A percentile compares a stretch with the other conserved stretches of the same genome.
Evolutionary conservation across 2,888 invertebrate species (phyloP).

Genomic region (Trilocha varians): DNA sequence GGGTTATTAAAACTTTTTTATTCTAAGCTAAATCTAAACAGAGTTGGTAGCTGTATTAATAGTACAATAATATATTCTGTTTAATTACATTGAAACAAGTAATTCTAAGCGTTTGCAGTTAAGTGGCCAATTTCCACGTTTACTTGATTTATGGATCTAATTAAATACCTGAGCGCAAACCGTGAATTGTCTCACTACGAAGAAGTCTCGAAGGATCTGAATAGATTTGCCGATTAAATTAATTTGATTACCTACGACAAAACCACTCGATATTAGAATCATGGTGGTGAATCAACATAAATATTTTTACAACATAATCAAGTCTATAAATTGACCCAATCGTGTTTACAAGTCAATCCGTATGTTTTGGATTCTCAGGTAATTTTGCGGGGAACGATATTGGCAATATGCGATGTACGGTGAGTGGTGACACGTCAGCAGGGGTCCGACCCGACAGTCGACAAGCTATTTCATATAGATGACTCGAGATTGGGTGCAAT

Average conservation of each 20-base stretch:
- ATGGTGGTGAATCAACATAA: no score
- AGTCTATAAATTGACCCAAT: no score
- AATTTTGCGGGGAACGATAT: slow-evolving; percentile 18
- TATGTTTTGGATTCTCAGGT: slow-evolving; percentile 18
- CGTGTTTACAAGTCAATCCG: not conserved
- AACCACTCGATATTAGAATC: not conserved
- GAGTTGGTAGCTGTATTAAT: no score
- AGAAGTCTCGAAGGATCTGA: not conserved
- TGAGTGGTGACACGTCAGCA: slow-evolving; percentile 26
- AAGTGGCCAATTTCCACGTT: slow-evolving; percentile 35
- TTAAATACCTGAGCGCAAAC: slow-evolving; percentile 51
- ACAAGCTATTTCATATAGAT: slow-evolving; percentile 15
- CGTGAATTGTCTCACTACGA: slow-evolving; percentile 41
- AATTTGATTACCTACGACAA: not conserved
- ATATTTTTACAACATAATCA: no score
- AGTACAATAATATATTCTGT: not conserved
- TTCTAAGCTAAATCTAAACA: no score
- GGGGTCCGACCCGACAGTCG: slow-evolving; percentile 14
- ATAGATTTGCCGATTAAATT: not conserved
- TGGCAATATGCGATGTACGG: slow-evolving; percentile 17
- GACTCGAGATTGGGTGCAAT: not conserved
- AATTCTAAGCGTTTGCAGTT: slow-evolving; percentile 20
- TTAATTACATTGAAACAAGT: slow-evolving; percentile 2
- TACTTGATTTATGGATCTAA: slow-evolving; percentile 55
- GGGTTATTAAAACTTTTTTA: no score